These are phyloP conservation scores for Apis cerana DNA, from an alignment of 1,140 invertebrate genomes.

Conservation along the genomic window DNA sequence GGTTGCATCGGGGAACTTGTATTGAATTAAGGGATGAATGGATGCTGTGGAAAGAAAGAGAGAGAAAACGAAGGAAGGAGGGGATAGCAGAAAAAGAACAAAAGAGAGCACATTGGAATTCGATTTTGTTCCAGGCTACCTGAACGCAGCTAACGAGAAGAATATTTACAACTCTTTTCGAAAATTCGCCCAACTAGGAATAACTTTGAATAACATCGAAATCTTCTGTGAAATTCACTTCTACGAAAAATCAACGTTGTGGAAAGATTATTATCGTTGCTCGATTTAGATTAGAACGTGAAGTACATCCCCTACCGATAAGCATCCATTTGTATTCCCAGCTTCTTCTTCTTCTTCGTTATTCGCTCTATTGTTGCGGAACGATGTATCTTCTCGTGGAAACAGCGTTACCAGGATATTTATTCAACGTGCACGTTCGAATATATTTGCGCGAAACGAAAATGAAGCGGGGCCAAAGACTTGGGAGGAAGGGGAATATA, in stretches of 20 bases:
- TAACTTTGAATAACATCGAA: too few species aligned
- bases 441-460: not conserved
- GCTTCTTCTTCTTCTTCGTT: not conserved
- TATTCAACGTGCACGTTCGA: not conserved
- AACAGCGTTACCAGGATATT: not conserved
- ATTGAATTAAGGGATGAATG: constrained; percentile 28
- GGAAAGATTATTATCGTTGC: too few species aligned
- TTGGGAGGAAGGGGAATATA: not conserved
- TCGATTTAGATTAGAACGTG: too few species aligned
- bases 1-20: not conserved
- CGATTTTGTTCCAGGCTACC: not conserved
- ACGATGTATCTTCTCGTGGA: not conserved
- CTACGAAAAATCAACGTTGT: too few species aligned
- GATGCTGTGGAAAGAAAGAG: too few species aligned
- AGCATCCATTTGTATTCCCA: too few species aligned
- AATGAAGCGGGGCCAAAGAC: not conserved
- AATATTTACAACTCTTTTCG: too few species aligned
- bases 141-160: not conserved
- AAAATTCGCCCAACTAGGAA: too few species aligned
- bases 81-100: not conserved
- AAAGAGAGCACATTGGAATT: not conserved
- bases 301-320: too few species aligned
- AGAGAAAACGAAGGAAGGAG: not conserved
- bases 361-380: not conserved
- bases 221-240: too few species aligned